phyloP scores from a whole-genome alignment of 2,113 vertebrate genomes.

The Speoplatyrhinus poulsoni region DNA sequence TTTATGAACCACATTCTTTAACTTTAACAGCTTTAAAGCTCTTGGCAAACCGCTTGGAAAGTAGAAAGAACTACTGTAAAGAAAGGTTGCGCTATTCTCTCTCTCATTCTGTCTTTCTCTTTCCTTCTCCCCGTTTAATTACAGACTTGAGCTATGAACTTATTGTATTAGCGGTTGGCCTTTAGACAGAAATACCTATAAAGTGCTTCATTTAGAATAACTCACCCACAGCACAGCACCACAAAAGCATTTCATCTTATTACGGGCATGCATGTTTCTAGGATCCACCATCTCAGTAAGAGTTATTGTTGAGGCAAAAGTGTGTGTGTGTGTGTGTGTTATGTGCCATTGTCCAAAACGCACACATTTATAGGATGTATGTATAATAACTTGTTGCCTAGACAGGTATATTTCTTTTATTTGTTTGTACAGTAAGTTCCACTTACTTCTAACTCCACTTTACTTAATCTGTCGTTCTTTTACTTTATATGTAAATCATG shows the following conservation, averaged over 20 bases:
- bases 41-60: constrained; percentile 67
- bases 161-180: constrained; percentile 19
- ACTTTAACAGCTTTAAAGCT: constrained; percentile 46
- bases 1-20: constrained; percentile 44
- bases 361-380: not conserved
- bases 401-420: not conserved
- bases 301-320: not conserved
- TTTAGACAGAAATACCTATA: constrained; percentile 31
- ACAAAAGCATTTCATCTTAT: constrained; percentile 22
- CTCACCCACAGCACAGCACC: constrained; percentile 1
- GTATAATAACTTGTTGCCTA: not conserved
- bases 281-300: not conserved
- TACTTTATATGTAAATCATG: too few species aligned
- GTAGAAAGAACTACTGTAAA: constrained; percentile 21
- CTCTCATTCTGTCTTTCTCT: too few species aligned
- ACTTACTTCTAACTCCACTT: too few species aligned
- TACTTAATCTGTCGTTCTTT: too few species aligned
- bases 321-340: not conserved
- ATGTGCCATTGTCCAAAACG: constrained; percentile 13
- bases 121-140: constrained; percentile 19
- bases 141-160: constrained; percentile 6
- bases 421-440: not conserved
- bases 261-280: not conserved
- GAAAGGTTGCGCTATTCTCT: constrained; percentile 7
- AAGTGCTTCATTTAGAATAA: constrained; percentile 12